Conservation (phyloP, 1,140 invertebrate species). For the Leptinotarsa defecta region DNA sequence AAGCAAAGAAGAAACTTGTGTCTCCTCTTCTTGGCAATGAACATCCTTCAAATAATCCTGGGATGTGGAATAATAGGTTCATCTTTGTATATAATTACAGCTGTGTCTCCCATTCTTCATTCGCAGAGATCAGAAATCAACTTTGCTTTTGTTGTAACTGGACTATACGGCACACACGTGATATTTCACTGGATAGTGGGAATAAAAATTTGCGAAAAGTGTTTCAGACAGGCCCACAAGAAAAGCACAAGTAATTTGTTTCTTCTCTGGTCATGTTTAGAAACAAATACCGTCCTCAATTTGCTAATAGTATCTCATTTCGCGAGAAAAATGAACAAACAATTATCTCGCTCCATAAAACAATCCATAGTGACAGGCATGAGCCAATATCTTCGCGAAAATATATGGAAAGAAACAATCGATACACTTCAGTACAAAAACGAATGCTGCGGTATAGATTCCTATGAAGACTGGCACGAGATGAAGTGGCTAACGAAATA, state of each 20-base stretch:
- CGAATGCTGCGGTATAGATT: conserved; percentile 54
- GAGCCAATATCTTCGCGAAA: conserved; percentile 53
- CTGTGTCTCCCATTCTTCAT: conserved; percentile 47
- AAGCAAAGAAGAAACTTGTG: conserved; percentile 37
- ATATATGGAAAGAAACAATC: conserved; percentile 52
- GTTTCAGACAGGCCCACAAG: conserved; percentile 50
- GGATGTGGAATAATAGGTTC: conserved; percentile 43
- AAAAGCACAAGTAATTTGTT: conserved; percentile 52
- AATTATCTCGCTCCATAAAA: conserved; percentile 50
- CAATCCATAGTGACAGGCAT: conserved; percentile 50
- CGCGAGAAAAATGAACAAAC: conserved; percentile 48
- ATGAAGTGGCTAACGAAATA: conserved; percentile 52
- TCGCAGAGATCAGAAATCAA: conserved; percentile 52
- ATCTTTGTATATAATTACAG: conserved; percentile 47
- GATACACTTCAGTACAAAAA: conserved; percentile 53
- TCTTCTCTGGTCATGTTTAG: conserved; percentile 46
- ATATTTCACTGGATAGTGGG: conserved; percentile 51
- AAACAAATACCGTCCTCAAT: conserved; percentile 45
- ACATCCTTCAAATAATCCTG: conserved; percentile 44
- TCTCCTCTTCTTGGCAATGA: conserved; percentile 34
- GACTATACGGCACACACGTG: conserved; percentile 48
- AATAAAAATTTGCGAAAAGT: conserved; percentile 51
- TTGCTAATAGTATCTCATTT: conserved; percentile 47
- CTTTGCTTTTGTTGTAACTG: conserved; percentile 51
- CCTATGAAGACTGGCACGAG: conserved; percentile 53